phyloP scores from a whole-genome alignment of 92 coral and sea anemone genomes.

The Montipora capitata region DNA sequence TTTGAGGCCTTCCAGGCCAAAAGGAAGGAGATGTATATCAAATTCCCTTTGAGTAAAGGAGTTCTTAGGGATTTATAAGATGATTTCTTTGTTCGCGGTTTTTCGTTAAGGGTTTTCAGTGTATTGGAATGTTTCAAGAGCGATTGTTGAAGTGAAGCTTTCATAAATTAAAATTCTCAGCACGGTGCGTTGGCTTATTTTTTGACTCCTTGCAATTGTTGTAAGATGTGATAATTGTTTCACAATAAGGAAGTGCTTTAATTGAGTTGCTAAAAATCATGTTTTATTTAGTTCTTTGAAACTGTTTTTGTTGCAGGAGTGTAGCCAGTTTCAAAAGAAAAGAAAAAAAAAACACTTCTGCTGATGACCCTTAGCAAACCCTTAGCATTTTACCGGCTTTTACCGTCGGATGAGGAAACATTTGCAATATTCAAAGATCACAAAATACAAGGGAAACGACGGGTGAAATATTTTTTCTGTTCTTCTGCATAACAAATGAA shows the following conservation, averaged over 20 bases:
- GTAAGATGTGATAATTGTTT: neutral
- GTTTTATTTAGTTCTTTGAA: no score
- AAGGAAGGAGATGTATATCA: neutral
- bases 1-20: neutral
- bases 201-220: neutral
- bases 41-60: neutral
- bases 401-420: no score
- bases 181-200: neutral
- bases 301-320: no score
- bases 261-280: no score
- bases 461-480: no score
- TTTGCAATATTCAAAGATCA: no score
- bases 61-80: neutral
- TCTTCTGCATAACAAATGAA: no score
- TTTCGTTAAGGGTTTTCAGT: neutral
- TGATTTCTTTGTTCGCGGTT: neutral
- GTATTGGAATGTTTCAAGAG: neutral
- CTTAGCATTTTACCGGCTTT: no score
- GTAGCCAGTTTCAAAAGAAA: no score
- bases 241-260: neutral
- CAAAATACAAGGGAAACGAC: no score
- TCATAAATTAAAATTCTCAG: neutral
- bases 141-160: neutral
- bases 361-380: no score
- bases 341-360: no score